Conservation (phyloP, 2,888 invertebrate genomes). For the Eremobia ochroleuca region DNA sequence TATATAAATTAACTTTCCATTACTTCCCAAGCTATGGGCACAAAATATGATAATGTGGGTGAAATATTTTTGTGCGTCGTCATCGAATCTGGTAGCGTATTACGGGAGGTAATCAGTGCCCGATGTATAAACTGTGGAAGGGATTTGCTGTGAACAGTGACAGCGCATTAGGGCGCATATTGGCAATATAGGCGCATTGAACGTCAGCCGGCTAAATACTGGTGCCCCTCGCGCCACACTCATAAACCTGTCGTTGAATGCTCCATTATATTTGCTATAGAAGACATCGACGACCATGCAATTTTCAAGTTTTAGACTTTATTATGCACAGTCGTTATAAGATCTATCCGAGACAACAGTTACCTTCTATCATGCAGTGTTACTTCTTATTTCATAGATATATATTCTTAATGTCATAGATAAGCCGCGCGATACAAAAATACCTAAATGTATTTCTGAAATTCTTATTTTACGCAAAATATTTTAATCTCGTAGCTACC, state of each 20-base stretch:
- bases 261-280: conserved; percentile 49
- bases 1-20: conserved; percentile 29
- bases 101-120: conserved; percentile 53
- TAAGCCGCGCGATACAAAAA: background rate
- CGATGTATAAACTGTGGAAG: conserved; percentile 53
- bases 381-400: background rate
- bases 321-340: background rate
- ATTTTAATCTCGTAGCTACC: background rate
- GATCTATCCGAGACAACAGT: conserved; percentile 8
- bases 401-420: background rate
- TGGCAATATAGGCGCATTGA: conserved; percentile 64
- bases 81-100: conserved; percentile 54
- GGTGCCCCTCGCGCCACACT: conserved; percentile 42
- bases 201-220: conserved; percentile 56
- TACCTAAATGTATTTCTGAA: background rate
- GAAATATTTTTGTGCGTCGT: conserved; percentile 51
- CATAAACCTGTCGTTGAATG: conserved; percentile 59
- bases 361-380: conserved; percentile 1
- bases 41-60: conserved; percentile 35
- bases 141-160: conserved; percentile 63
- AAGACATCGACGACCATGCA: conserved; percentile 31
- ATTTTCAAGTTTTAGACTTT: conserved; percentile 34
- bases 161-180: conserved; percentile 64
- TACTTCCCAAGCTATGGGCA: conserved; percentile 18
- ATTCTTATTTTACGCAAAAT: background rate